Base-by-base conservation (phyloP, 2,797 vertebrate species). In the Sebastes melanostomus region DNA sequence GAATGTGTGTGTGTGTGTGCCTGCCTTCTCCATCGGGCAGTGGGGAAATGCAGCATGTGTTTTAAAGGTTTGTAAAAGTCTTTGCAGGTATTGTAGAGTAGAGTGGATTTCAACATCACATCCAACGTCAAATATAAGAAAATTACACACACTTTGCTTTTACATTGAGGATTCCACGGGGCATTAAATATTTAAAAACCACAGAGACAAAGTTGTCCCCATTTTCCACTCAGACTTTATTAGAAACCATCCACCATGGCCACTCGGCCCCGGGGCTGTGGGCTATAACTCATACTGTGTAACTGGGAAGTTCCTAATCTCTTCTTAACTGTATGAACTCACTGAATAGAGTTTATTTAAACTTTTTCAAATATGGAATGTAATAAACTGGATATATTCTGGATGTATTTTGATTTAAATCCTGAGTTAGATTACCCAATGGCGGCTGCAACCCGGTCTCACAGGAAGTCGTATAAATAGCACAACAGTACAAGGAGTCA, bases 61-160 rank as follows among this genome's bases (percentile, higher is more conserved):
- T 80, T 75, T 66, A 75, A 85, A 54, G 61, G 13, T 4, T 74
- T 77, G 38, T 73, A 22, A 82, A 86, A 75, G 34, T 20, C 6
- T 76, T 83, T 80, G 4, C 59, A 75, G 60, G 56, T 52, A 65
- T 72, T 46, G 50, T 76, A 69, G 46, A 72, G 22, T 13, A 27
- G 32, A 22, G 52, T n/a, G 9, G 20, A 66, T 72, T 61, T 81
- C 46, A 79, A 25, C n/a, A 16, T 70, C 67, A 78, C 56, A n/a
- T 60, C 55, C 20, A 52, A 29, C 75, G 69, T 71, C 24, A 67
- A 73, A 75, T 58, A 77, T 50, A 63, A 69, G 27, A 62, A 77
- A 78, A 68, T 81, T 42, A 32, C 52, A 42, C 60, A 25, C 56
- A 65, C 14, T 68, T 55, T 25, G 34, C 62, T 72, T 68, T 78